Evolutionary conservation across 2,797 vertebrate genomes (phyloP).

Genomic region (Gallinago nigripennis): DNA sequence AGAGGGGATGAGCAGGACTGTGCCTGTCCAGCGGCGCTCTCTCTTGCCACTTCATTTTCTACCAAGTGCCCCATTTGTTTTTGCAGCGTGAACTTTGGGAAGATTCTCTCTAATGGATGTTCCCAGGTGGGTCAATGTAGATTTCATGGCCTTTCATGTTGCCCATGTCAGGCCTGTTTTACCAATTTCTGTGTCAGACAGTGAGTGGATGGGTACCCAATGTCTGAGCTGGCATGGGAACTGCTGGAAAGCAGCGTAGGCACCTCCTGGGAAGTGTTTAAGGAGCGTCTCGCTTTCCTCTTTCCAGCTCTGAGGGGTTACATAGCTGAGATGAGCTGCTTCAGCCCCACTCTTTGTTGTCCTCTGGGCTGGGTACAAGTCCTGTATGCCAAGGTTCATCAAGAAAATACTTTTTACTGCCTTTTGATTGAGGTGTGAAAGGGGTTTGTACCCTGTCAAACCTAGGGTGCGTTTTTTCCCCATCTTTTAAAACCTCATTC

Average conservation of each 20-base stretch:
- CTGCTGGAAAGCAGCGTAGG: neutral
- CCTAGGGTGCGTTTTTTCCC: neutral
- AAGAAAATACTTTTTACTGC: neutral
- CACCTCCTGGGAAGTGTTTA: neutral
- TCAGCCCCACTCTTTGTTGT: neutral
- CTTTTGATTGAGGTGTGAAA: neutral
- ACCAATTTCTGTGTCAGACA: fast-evolving
- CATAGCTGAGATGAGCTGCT: neutral
- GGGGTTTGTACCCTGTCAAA: neutral
- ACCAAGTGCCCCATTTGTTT: neutral
- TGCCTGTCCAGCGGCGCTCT: no score
- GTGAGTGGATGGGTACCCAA: no score
- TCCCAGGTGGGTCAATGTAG: fast-evolving
- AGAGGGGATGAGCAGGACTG: fast-evolving
- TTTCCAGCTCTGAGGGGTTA: no score
- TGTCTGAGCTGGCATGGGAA: neutral
- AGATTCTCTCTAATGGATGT: fast-evolving
- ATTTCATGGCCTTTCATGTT: fast-evolving
- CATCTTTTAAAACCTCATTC: neutral
- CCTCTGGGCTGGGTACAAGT: neutral
- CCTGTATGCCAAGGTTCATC: no score
- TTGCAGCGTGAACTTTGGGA: neutral
- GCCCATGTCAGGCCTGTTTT: neutral
- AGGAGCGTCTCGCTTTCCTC: neutral
- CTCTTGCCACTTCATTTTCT: neutral